phyloP scores from a whole-genome alignment of 2,797 vertebrate genomes.

The Eurystomus glaucurus region DNA sequence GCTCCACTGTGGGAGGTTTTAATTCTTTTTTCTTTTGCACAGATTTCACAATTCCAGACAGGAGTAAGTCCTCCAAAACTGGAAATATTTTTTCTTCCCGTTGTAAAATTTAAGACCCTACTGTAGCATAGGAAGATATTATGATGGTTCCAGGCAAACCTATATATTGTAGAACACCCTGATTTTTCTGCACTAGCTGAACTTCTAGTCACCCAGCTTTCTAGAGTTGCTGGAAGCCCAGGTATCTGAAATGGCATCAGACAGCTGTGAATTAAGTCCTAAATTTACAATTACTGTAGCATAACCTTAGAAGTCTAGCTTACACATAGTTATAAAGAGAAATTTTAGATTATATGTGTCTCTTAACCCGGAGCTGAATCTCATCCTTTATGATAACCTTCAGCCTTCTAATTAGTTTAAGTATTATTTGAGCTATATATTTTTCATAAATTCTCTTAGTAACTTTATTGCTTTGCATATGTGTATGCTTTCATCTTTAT shows the following conservation, averaged over 20 bases:
- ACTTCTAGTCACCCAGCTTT: background rate
- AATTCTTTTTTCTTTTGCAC: background rate
- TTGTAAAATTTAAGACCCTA: background rate
- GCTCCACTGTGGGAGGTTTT: background rate
- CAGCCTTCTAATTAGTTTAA: conserved; percentile 3
- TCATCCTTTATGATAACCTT: background rate
- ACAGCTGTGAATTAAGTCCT: background rate
- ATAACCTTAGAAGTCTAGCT: background rate
- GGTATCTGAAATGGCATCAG: background rate
- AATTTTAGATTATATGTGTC: background rate
- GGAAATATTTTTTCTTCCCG: background rate
- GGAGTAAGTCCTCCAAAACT: background rate
- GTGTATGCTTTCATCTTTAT: conserved; percentile 1
- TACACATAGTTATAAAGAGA: background rate
- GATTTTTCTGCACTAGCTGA: background rate
- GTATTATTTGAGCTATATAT: background rate
- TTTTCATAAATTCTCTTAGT: background rate
- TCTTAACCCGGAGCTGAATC: background rate
- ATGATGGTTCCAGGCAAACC: background rate
- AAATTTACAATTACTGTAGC: background rate
- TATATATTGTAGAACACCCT: background rate
- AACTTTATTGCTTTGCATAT: background rate
- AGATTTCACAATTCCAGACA: background rate
- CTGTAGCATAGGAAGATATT: background rate
- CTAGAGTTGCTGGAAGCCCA: background rate